Evolutionary conservation across 2,888 invertebrate genomes (phyloP).

Genomic region (Agrotis exclamationis): DNA sequence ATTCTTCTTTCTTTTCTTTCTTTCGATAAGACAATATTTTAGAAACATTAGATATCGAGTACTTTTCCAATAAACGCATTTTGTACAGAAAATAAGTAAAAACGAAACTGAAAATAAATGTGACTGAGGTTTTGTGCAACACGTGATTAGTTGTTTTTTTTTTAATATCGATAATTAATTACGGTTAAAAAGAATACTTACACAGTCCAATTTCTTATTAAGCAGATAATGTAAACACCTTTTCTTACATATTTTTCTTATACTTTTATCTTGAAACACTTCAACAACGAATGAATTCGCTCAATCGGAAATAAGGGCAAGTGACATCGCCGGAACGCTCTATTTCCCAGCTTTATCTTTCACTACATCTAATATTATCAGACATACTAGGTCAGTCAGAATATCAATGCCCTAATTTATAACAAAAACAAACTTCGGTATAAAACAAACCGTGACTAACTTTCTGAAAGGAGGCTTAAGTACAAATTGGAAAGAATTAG

Average conservation of each 20-base stretch:
- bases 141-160: no score
- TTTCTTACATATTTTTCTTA: neutral
- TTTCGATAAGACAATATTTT: no score
- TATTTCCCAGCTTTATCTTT: slow-evolving; percentile 10
- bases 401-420: slow-evolving; percentile 53
- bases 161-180: no score
- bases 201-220: no score
- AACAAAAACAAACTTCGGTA: slow-evolving; percentile 51
- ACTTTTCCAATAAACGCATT: no score
- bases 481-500: slow-evolving; percentile 75
- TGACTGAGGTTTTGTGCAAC: no score
- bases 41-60: no score
- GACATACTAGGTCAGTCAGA: slow-evolving; percentile 19
- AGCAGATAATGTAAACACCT: neutral
- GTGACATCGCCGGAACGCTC: slow-evolving; percentile 25
- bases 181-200: no score
- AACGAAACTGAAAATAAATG: no score
- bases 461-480: slow-evolving; percentile 69
- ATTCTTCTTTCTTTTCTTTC: no score
- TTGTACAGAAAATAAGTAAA: no score
- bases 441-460: slow-evolving; percentile 71
- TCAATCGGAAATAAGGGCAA: slow-evolving; percentile 41
- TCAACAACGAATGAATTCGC: slow-evolving; percentile 18
- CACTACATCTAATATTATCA: slow-evolving; percentile 18
- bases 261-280: slow-evolving; percentile 15